phyloP scores from a whole-genome alignment of 2,113 vertebrate genomes.

The Calcarius ornatus region DNA sequence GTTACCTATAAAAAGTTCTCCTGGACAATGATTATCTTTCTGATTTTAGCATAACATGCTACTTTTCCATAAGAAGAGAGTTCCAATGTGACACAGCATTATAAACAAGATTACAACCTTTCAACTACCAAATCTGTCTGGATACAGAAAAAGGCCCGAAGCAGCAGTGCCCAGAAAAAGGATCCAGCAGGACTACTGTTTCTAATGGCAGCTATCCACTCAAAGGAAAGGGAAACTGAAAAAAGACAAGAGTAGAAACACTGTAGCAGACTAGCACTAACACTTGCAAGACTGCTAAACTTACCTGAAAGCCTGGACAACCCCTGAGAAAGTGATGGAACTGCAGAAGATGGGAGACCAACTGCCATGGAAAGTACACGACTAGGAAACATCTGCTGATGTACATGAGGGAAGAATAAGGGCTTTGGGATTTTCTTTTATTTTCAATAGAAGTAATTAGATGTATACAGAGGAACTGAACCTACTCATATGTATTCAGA shows the following conservation, averaged over 20 bases:
- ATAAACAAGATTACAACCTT: not conserved
- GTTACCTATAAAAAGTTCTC: not conserved
- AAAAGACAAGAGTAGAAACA: not conserved
- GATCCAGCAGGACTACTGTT: not conserved
- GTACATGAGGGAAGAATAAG: not conserved
- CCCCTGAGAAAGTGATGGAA: not conserved
- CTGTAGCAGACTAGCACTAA: not conserved
- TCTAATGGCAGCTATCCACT: not conserved
- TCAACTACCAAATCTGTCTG: not conserved
- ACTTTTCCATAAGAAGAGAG: not conserved
- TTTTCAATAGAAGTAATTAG: not conserved
- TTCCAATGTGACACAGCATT: not conserved
- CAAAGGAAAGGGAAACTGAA: not conserved
- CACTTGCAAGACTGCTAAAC: not conserved
- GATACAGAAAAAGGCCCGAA: not conserved
- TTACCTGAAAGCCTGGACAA: not conserved
- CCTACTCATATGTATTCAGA: not conserved
- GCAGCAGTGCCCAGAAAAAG: fast-evolving
- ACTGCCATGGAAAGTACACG: not conserved
- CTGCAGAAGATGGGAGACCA: not conserved
- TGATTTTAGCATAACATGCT: not conserved
- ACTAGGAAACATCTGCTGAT: not conserved
- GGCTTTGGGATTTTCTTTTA: not conserved
- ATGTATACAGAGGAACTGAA: not conserved
- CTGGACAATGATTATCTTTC: not conserved